Evolutionary conservation across 2,113 vertebrate species (phyloP).

Genomic region (Archilochus colubris): DNA sequence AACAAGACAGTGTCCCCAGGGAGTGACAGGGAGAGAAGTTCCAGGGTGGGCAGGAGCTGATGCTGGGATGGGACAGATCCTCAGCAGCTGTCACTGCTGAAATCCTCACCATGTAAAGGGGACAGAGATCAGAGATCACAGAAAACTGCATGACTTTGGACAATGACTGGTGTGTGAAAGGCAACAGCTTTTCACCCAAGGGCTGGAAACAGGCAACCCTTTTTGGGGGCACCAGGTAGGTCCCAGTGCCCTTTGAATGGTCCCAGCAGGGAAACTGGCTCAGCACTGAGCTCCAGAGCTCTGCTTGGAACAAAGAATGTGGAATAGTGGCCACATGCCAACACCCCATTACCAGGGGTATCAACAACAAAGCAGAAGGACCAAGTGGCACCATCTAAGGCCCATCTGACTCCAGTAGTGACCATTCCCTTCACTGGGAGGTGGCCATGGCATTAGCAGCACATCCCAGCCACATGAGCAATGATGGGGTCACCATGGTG

Average conservation of each 20-base stretch:
- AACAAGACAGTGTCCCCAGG: neutral
- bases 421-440: fast-evolving
- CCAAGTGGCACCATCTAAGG: neutral
- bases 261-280: neutral
- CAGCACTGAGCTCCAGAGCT: fast-evolving
- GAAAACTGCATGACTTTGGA: neutral
- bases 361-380: too few species aligned
- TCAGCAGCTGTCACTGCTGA: neutral
- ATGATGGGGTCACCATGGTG: fast-evolving
- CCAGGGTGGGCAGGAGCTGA: neutral
- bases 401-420: neutral
- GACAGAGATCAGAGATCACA: neutral
- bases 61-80: neutral
- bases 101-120: neutral
- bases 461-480: neutral
- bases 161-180: neutral
- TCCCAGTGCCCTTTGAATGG: neutral
- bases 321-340: neutral
- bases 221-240: neutral
- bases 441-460: neutral
- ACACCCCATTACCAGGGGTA: neutral
- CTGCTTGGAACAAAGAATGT: neutral
- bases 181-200: neutral
- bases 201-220: neutral
- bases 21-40: neutral